These are phyloP conservation scores for Fissipunctia ypsillon DNA, from an alignment of 2,888 invertebrate genomes.

Conservation along the genomic window DNA sequence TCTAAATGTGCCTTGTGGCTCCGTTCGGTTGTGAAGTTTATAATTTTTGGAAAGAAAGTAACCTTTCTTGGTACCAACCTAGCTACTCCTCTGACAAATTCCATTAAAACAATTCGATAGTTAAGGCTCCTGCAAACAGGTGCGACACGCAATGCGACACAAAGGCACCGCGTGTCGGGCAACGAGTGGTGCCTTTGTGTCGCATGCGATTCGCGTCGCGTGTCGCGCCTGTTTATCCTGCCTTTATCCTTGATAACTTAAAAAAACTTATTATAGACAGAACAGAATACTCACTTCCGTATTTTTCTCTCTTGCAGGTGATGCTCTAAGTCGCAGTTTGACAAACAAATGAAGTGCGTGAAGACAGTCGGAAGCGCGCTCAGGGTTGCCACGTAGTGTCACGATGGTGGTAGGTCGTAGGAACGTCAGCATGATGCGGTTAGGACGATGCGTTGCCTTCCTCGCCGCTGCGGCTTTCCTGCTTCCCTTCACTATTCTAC, in stretches of 20 bases:
- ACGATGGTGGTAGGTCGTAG: slow-evolving; percentile 79
- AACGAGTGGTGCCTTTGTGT: no score
- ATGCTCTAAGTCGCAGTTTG: not conserved
- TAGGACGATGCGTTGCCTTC: slow-evolving; percentile 91
- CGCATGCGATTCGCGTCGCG: no score
- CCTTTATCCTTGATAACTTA: not conserved
- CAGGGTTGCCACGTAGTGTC: slow-evolving; percentile 41
- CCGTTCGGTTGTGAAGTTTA: no score
- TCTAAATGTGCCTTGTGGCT: not conserved
- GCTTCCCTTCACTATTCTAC: slow-evolving; percentile 90
- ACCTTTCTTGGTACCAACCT: no score
- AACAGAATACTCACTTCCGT: not conserved
- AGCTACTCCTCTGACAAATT: not conserved
- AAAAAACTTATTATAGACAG: not conserved
- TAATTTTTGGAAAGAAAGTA: not conserved
- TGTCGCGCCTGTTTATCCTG: no score
- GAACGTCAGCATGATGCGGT: slow-evolving; percentile 87
- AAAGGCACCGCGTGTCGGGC: no score
- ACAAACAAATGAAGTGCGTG: slow-evolving; percentile 58
- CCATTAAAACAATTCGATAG: not conserved
- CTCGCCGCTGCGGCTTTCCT: slow-evolving; percentile 91
- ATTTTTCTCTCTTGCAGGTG: slow-evolving; percentile 44
- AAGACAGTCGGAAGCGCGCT: slow-evolving; percentile 45
- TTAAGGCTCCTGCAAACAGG: no score
- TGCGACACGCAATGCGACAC: no score